A percentile compares a stretch with the other conserved stretches of the same genome.
These are phyloP conservation scores for Haemorhous mexicanus DNA, from an alignment of 2,113 vertebrate species.

Conservation along the genomic window DNA sequence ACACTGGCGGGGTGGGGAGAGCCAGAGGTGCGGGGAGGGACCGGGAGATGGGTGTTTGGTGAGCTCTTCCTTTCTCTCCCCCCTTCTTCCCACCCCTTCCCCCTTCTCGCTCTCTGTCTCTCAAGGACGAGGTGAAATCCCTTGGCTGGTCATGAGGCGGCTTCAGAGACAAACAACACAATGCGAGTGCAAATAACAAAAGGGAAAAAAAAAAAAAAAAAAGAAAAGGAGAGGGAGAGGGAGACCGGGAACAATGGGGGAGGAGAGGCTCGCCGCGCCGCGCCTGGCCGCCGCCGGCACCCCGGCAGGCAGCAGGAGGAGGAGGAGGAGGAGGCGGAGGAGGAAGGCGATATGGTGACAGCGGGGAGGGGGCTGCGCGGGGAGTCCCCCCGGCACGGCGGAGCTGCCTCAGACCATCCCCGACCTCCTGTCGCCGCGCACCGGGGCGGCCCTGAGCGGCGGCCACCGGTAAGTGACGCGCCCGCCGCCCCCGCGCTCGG, in stretches of 20 bases:
- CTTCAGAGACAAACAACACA: conserved; percentile 76
- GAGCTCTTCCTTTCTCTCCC: conserved; percentile 34
- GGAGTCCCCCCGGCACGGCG: background rate
- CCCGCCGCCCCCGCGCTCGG: background rate
- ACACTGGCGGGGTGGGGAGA: conserved; percentile 47
- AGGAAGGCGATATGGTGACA: background rate
- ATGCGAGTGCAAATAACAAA: conserved; percentile 78
- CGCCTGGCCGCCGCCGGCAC: conserved; percentile 57
- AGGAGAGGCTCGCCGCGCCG: conserved; percentile 44
- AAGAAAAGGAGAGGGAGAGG: conserved; percentile 32
- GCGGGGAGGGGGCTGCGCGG: background rate
- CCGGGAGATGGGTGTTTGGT: conserved; percentile 58
- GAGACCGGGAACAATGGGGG: conserved; percentile 72
- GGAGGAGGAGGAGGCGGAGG: background rate
- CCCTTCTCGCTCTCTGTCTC: conserved; percentile 30
- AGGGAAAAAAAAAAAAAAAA: background rate
- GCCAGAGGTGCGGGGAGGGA: conserved; percentile 64
- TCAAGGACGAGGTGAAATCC: conserved; percentile 84
- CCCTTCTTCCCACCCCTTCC: background rate
- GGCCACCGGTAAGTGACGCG: conserved; percentile 14
- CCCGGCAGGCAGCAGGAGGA: background rate
- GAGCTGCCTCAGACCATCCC: background rate
- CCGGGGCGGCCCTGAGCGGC: background rate
- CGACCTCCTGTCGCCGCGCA: background rate
- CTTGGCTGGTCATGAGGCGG: conserved; percentile 77